Conservation (phyloP, 2,888 invertebrate genomes). For the Morpho achilles region DNA sequence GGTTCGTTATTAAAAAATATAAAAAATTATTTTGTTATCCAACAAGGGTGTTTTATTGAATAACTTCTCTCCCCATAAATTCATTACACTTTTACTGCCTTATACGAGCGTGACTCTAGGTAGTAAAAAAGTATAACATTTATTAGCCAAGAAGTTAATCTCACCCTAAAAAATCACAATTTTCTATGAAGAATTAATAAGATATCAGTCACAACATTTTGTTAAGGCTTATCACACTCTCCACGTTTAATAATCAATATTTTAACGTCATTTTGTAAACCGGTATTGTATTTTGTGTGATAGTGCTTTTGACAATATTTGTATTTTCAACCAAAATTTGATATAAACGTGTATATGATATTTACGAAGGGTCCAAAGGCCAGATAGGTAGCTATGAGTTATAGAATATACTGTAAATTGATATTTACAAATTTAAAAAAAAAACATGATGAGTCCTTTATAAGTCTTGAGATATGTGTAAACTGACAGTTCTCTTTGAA, state of each 20-base stretch:
- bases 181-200: conserved; percentile 32
- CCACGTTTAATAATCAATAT: not conserved
- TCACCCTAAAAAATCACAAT: conserved; percentile 30
- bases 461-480: too few species aligned
- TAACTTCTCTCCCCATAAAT: conserved; percentile 32
- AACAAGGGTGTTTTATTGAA: conserved; percentile 29
- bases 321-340: not conserved
- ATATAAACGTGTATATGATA: too few species aligned
- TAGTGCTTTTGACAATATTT: too few species aligned
- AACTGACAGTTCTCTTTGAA: too few species aligned
- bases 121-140: conserved; percentile 43
- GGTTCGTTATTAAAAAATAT: conserved; percentile 27
- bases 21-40: conserved; percentile 32
- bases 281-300: too few species aligned
- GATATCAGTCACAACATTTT: conserved; percentile 31
- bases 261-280: too few species aligned
- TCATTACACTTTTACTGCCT: conserved; percentile 38
- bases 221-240: not conserved
- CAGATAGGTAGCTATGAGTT: too few species aligned
- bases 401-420: too few species aligned
- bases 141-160: conserved; percentile 43
- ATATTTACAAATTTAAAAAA: too few species aligned
- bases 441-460: too few species aligned
- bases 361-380: too few species aligned
- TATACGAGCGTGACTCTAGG: conserved; percentile 45